A percentile compares a stretch with the other conserved stretches of the same genome.
Evolutionary conservation across 2,113 vertebrate genomes (phyloP).

Genomic region (Stigmatopora nigra): DNA sequence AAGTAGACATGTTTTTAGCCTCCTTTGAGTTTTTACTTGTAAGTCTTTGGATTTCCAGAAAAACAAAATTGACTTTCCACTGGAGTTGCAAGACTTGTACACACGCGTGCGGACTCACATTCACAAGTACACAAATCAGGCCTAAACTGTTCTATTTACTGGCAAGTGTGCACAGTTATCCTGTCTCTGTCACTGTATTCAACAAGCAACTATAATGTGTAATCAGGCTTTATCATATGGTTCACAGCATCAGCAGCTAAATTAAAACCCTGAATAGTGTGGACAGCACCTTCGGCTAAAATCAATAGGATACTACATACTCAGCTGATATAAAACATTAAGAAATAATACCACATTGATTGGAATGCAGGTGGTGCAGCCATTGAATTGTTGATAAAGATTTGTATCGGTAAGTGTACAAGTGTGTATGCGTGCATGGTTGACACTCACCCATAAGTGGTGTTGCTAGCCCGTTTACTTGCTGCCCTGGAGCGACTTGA

Average conservation of each 20-base stretch:
- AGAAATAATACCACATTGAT: constrained; percentile 49
- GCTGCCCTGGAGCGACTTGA: constrained; percentile 66
- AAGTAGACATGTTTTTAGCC: not conserved
- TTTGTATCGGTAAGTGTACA: constrained; percentile 10
- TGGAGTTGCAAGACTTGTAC: not conserved
- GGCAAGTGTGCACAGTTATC: not conserved
- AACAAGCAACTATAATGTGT: constrained; percentile 38
- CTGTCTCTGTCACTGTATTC: constrained; percentile 5
- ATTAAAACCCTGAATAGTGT: constrained; percentile 56
- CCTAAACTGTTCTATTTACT: not conserved
- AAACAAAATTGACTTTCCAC: not conserved
- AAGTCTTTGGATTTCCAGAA: not conserved
- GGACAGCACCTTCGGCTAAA: constrained; percentile 45
- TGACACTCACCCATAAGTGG: constrained; percentile 66
- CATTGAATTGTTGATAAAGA: constrained; percentile 39
- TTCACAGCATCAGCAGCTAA: constrained; percentile 49
- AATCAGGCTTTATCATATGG: constrained; percentile 43
- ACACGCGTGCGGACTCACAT: not conserved
- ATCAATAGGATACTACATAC: constrained; percentile 49
- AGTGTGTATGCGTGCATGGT: not conserved
- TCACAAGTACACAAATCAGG: not conserved
- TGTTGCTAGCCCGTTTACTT: constrained; percentile 66
- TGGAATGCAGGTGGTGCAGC: constrained; percentile 30
- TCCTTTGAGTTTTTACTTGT: not conserved
- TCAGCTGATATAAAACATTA: constrained; percentile 48